These are phyloP conservation scores for Oscheius sp. DNA, from an alignment of 2,888 invertebrate species.

Conservation along the genomic window DNA sequence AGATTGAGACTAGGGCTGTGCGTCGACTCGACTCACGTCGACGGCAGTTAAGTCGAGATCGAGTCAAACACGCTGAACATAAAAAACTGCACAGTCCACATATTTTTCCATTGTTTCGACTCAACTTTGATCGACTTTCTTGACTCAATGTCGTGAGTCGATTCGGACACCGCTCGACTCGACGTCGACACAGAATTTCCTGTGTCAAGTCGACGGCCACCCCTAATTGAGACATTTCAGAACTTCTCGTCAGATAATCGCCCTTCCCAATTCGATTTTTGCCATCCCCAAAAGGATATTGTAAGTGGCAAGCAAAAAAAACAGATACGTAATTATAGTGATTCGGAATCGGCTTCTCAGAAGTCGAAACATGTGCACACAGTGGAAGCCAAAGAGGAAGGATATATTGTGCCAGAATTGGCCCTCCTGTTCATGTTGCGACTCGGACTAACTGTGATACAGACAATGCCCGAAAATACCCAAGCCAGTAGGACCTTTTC, in stretches of 20 bases:
- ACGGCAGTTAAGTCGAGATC: no score
- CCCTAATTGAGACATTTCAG: background rate
- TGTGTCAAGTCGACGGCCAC: no score
- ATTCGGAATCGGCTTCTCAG: background rate
- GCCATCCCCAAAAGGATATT: constrained; percentile 25
- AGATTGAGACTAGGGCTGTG: background rate
- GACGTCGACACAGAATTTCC: no score
- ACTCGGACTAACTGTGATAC: constrained; percentile 83
- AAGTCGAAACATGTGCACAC: background rate
- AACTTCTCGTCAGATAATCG: background rate
- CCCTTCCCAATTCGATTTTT: background rate
- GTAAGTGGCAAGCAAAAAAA: background rate
- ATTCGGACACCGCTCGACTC: no score
- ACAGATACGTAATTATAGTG: background rate
- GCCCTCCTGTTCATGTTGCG: constrained; percentile 83
- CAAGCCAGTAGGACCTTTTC: constrained; percentile 79
- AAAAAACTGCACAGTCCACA: no score
- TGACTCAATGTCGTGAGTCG: no score
- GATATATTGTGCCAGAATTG: constrained; percentile 59
- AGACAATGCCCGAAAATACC: constrained; percentile 83
- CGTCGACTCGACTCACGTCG: no score
- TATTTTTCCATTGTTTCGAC: no score
- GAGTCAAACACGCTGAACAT: no score
- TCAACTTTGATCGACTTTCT: no score
- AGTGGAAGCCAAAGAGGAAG: constrained; percentile 39